Evolutionary conservation across 2,113 vertebrate genomes (phyloP), one percentile per base, ranked within the genome.

Genomic region (Nothocercus nigrocapillus): DNA sequence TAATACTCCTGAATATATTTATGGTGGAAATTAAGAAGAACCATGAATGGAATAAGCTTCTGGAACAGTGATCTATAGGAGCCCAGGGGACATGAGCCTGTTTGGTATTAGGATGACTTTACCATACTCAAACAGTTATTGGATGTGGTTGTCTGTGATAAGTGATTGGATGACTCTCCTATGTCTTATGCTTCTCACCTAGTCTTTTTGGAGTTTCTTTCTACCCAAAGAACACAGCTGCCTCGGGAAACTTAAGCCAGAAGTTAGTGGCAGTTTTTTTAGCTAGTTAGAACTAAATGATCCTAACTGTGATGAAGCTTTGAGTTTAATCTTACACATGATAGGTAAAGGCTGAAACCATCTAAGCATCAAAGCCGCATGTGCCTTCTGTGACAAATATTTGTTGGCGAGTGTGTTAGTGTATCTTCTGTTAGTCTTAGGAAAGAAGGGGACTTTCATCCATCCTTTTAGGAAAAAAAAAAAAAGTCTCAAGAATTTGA

Each of bases 241-340:
- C 56, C 44, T 59, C 49, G 28, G 83, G 84, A 82, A 27, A 40
- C 40, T 13, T 25, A 75, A 80, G 13, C 30, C 75, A 67, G 64
- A 15, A 95, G 51, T 66, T 24, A 68, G 17, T 44, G 74, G 30
- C 54, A 79, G 45, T 82, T 69, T 92, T 58, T 94, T 91, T 76
- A 96, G 63, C 54, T 76, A 13, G 54, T 66, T 15, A 88, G 79
- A 91, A 45, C 49, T 82, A 85, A 91, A 93, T 93, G 90, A 83
- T 96, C 54, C 49, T 32, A 66, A 21, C 54, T 80, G 53, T 66
- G 81, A 87, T 95, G 72, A 92, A 61, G 25, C 51, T 95, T 89
- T 93, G 75, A 91, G 61, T 93, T 94, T 94, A 77, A 88, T 91
- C 82, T 42, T 62, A 34, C 32, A 59, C 13, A 19, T 30, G 45